Evolutionary conservation across 2,113 vertebrate genomes (phyloP).

Genomic region (Crotalus tigris): DNA sequence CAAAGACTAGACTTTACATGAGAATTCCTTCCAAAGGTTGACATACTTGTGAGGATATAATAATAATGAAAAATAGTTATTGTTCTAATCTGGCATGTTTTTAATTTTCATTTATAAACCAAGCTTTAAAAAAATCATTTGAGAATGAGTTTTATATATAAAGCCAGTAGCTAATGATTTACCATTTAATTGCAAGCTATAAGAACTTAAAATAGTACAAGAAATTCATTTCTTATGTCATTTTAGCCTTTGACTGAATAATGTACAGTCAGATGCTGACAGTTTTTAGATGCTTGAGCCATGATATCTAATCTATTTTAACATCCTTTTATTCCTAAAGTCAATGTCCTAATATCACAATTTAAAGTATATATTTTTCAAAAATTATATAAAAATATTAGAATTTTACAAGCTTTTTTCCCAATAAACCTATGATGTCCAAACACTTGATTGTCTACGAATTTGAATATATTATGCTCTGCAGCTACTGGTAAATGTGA

Average conservation of each 20-base stretch:
- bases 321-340: conserved; percentile 51
- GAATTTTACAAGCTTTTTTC: neutral
- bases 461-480: neutral
- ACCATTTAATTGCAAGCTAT: conserved; percentile 53
- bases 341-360: conserved; percentile 46
- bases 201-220: conserved; percentile 59
- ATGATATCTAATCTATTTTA: conserved; percentile 53
- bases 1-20: conserved; percentile 17
- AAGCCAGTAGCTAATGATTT: conserved; percentile 57
- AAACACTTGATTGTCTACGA: neutral
- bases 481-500: neutral
- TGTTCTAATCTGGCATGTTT: conserved; percentile 14
- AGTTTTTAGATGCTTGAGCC: conserved; percentile 43
- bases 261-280: conserved; percentile 42
- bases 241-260: conserved; percentile 46
- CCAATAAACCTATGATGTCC: neutral
- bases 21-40: conserved; percentile 5
- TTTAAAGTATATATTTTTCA: conserved; percentile 47
- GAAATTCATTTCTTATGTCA: conserved; percentile 48
- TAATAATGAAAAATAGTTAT: conserved; percentile 16
- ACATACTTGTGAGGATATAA: conserved; percentile 13
- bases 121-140: conserved; percentile 28
- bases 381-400: conserved; percentile 41
- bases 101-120: conserved; percentile 25
- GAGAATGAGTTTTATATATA: conserved; percentile 49